phyloP scores from a whole-genome alignment of 2,113 vertebrate species.

The Tetrax tetrax region DNA sequence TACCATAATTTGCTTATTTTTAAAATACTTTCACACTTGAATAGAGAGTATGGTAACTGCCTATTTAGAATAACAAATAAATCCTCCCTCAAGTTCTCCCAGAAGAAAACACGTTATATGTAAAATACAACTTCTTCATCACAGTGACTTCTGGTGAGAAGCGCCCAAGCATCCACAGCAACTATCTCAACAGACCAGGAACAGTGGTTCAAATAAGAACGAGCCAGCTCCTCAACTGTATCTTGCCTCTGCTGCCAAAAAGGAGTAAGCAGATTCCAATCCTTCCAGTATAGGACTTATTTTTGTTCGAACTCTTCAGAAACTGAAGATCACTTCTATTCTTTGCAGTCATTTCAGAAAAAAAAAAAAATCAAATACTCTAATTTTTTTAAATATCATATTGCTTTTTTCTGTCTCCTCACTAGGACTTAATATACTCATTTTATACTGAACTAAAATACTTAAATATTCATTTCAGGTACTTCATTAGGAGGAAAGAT shows the following conservation, averaged over 20 bases:
- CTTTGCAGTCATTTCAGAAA: neutral
- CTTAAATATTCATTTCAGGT: neutral
- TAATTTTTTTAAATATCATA: neutral
- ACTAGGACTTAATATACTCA: neutral
- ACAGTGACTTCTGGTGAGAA: neutral
- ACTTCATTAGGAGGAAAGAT: neutral
- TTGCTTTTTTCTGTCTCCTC: neutral
- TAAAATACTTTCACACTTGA: neutral
- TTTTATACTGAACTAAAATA: neutral
- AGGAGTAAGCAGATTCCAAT: neutral
- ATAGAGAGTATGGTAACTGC: neutral
- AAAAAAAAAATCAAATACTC: neutral
- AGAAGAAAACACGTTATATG: neutral
- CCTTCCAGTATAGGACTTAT: neutral
- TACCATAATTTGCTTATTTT: neutral
- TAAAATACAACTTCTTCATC: neutral
- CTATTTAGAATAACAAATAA: neutral
- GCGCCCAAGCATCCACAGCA: neutral
- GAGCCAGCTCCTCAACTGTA: neutral
- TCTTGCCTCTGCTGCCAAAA: neutral
- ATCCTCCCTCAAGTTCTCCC: neutral
- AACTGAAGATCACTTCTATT: neutral
- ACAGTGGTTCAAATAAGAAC: neutral
- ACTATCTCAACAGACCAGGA: neutral
- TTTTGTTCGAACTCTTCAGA: neutral